Conservation (phyloP, 2,888 invertebrate genomes). For the Orthonevra nobilis region DNA sequence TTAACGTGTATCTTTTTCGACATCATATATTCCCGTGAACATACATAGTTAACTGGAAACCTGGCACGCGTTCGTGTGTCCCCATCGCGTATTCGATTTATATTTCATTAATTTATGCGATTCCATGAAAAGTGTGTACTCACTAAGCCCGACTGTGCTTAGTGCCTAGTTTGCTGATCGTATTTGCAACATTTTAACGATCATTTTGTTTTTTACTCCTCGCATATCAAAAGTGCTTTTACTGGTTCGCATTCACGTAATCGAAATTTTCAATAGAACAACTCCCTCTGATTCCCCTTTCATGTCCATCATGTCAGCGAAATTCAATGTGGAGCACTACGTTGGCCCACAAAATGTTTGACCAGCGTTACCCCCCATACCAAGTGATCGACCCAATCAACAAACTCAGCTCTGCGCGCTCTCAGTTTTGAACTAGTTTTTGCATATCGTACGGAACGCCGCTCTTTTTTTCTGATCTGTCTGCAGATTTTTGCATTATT, state of each 20-base stretch:
- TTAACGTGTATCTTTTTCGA: too few species aligned
- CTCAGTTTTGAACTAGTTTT: slow-evolving; percentile 48
- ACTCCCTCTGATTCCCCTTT: slow-evolving; percentile 7
- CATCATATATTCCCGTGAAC: too few species aligned
- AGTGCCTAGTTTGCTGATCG: slow-evolving; percentile 17
- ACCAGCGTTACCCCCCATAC: too few species aligned
- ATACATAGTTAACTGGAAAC: too few species aligned
- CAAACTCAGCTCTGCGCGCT: neutral
- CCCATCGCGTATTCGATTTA: neutral
- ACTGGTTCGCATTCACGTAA: slow-evolving; percentile 34
- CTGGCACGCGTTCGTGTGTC: slow-evolving; percentile 29
- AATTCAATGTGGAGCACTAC: slow-evolving; percentile 49
- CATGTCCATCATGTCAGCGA: slow-evolving; percentile 34
- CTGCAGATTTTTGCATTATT: slow-evolving; percentile 48
- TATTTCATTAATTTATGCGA: slow-evolving; percentile 43
- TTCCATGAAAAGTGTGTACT: slow-evolving; percentile 16
- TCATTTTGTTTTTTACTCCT: slow-evolving; percentile 8
- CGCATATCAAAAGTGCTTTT: slow-evolving; percentile 32
- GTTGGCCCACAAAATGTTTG: slow-evolving; percentile 39
- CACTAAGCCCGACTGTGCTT: neutral
- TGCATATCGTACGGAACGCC: slow-evolving; percentile 15
- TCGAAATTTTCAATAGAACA: slow-evolving; percentile 29
- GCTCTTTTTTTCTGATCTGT: slow-evolving; percentile 48
- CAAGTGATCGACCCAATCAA: slow-evolving; percentile 40
- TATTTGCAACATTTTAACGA: slow-evolving; percentile 36